These are phyloP conservation scores for Rhingia campestris DNA, from an alignment of 2,888 invertebrate genomes.

Conservation along the genomic window DNA sequence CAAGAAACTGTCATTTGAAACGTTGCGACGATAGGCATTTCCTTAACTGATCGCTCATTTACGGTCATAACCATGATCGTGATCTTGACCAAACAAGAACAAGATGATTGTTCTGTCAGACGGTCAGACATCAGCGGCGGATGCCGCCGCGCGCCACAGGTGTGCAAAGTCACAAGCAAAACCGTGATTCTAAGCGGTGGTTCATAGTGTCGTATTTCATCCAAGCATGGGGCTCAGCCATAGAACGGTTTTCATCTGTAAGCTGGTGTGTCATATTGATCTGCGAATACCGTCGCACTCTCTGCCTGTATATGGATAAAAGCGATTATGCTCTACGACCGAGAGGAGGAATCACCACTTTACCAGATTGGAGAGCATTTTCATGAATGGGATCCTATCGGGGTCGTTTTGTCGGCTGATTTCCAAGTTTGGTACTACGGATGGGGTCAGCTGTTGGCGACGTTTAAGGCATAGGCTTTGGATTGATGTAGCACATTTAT, in stretches of 20 bases:
- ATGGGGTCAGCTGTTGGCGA: conserved; percentile 44
- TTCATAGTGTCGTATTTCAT: conserved; percentile 44
- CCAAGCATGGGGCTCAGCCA: conserved; percentile 26
- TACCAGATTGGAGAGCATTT: conserved; percentile 22
- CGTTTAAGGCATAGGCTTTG: conserved; percentile 29
- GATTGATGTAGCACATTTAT: conserved; percentile 41
- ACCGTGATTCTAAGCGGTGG: conserved; percentile 29
- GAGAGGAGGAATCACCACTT: conserved; percentile 11
- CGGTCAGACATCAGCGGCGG: conserved; percentile 12
- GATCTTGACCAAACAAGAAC: conserved; percentile 66
- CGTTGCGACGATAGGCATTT: conserved; percentile 47
- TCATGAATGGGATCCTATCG: conserved; percentile 67
- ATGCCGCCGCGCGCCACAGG: conserved; percentile 42
- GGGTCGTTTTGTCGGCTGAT: conserved; percentile 37
- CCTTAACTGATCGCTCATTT: conserved; percentile 66
- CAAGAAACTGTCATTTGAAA: conserved; percentile 50
- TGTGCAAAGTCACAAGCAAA: conserved; percentile 30
- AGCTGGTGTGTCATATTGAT: conserved; percentile 54
- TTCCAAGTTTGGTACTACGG: conserved; percentile 50
- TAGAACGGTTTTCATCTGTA: conserved; percentile 49
- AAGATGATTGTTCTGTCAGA: conserved; percentile 56
- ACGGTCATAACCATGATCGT: conserved; percentile 70
- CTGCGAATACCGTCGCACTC: conserved; percentile 8
- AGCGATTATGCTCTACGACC: conserved; percentile 55
- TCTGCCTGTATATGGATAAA: conserved; percentile 43